Base-by-base conservation (phyloP, 2,797 vertebrate species). In the Eulemur coronatus region DNA sequence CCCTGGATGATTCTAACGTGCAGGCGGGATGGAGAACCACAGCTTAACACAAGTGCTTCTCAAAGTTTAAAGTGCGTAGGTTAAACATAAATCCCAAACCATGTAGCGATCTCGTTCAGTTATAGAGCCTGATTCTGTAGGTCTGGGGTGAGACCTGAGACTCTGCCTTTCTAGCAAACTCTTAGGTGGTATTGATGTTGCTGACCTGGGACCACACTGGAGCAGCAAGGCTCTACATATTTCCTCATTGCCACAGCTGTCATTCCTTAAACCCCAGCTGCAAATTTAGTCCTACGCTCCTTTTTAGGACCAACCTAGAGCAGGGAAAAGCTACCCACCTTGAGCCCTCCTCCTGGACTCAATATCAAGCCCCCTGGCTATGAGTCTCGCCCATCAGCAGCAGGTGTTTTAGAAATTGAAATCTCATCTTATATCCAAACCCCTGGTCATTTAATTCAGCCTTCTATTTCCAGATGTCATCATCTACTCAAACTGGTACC, bases 391-490 rank as follows among this genome's bases (percentile, higher is more conserved):
- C 30, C 59, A 24, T 14, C 0, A 0, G 43, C 33, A 89, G 65
- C 65, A 89, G n/a, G 70, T 89, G 22, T 38, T 55, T 59, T 72
- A 30, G 41, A 96, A 92, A 85, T 43, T 82, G 22, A 7, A 89
- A 59, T 86, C 17, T 96, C 52, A 46, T 43, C 22, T 87, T 50
- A 59, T 41, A n/a, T 41, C 57, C 91, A 94, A 73, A 81, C 18
- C 35, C 33, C 12, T 94, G 12, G 70, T 73, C 94, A 7, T 75
- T 33, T 75, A 93, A 89, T 87, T 96, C 91, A 84, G 20, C 72
- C 87, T 92, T 38, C 38, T 87, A 0, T 90, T 97, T 69, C 86
- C 70, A 85, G 70, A 81, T 65, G 48, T 33, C n/a, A 41, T 93
- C 55, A 46, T 88, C 55, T 80, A 38, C 65, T 52, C 72, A 18